Evolutionary conservation across 2,797 vertebrate genomes (phyloP).

Genomic region (Melopsittacus undulatus): DNA sequence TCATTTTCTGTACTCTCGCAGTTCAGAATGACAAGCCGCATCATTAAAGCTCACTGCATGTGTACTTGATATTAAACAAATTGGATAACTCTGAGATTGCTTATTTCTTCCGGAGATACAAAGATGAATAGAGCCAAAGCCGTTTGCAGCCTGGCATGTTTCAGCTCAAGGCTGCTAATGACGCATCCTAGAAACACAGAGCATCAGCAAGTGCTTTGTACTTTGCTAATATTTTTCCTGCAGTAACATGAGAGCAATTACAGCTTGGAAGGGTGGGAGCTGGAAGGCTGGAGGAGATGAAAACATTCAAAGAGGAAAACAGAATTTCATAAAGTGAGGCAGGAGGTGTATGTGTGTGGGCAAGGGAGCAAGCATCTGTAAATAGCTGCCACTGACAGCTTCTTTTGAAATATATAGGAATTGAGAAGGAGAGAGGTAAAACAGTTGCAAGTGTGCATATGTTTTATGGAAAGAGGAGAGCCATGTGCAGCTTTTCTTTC

Average conservation of each 20-base stretch:
- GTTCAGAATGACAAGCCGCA: background rate
- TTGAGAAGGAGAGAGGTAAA: background rate
- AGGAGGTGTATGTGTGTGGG: background rate
- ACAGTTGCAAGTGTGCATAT: background rate
- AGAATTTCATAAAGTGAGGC: background rate
- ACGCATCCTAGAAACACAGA: constrained; percentile 40
- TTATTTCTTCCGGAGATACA: constrained; percentile 38
- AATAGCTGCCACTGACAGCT: constrained; percentile 17
- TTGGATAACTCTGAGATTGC: constrained; percentile 34
- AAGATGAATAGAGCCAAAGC: constrained; percentile 26
- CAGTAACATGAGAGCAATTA: constrained; percentile 49
- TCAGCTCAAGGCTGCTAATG: constrained; percentile 62
- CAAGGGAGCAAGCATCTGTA: constrained; percentile 31
- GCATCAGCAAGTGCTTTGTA: constrained; percentile 51
- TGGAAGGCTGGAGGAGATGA: constrained; percentile 17
- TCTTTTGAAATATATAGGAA: constrained; percentile 4
- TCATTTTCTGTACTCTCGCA: background rate
- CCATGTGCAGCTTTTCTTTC: background rate
- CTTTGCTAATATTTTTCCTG: constrained; percentile 43
- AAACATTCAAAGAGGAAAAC: background rate
- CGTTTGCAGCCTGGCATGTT: background rate
- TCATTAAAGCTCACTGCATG: background rate
- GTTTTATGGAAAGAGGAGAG: background rate
- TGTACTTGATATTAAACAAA: constrained; percentile 35
- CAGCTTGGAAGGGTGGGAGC: constrained; percentile 21